phyloP scores from a whole-genome alignment of 2,113 vertebrate genomes.

The Lophura nycthemera region DNA sequence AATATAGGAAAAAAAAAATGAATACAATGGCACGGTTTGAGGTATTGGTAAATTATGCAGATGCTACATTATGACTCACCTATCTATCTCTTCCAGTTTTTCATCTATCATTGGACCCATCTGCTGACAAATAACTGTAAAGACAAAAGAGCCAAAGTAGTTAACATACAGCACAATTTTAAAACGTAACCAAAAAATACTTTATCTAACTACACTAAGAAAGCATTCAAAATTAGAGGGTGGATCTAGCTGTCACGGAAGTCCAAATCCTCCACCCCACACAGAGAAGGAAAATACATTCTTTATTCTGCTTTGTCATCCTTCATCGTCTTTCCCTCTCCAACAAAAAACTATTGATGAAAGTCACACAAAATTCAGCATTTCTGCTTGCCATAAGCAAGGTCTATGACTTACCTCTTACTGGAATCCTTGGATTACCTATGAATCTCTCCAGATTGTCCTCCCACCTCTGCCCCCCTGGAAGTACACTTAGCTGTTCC shows the following conservation, averaged over 20 bases:
- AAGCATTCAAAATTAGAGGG: rapidly evolving
- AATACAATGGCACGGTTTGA: neutral
- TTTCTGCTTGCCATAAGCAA: neutral
- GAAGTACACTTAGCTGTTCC: rapidly evolving
- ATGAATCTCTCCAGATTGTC: neutral
- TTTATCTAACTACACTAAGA: neutral
- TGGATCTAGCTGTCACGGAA: rapidly evolving
- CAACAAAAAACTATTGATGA: neutral
- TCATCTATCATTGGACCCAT: conserved; percentile 99
- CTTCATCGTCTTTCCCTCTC: neutral
- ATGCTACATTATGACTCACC: conserved; percentile 72
- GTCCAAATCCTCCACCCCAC: neutral
- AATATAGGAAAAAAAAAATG: neutral
- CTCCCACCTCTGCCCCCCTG: neutral
- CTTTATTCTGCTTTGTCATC: neutral
- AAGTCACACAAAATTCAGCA: neutral
- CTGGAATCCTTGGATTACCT: neutral
- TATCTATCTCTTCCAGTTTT: conserved; percentile 95
- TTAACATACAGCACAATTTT: neutral
- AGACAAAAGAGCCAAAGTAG: conserved; percentile 35
- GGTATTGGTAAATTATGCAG: neutral
- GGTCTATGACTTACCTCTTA: neutral
- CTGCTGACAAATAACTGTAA: conserved; percentile 92
- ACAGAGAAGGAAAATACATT: neutral
- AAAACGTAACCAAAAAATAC: neutral